Percentiles rank a stretch among this genome's conserved stretches.
Conservation (phyloP, 2,797 vertebrate species). For the Peromyscus nudipes region DNA sequence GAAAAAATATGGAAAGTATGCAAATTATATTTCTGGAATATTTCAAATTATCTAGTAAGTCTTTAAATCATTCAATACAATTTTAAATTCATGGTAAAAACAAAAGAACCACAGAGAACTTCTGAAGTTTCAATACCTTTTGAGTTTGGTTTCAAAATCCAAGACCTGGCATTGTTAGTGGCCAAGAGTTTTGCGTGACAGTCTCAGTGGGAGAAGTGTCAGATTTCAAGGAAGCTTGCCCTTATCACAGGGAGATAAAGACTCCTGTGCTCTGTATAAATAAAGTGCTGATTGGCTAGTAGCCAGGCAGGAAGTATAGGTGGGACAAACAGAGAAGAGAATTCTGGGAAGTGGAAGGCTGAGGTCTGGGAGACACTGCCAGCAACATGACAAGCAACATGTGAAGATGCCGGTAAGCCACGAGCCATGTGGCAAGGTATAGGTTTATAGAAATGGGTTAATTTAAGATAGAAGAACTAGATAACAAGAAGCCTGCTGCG, state of each 20-base stretch:
- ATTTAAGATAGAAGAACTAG: too few species aligned
- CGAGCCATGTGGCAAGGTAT: too few species aligned
- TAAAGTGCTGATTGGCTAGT: too few species aligned
- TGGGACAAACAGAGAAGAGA: too few species aligned
- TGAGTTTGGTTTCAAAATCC: background rate
- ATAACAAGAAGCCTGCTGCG: too few species aligned
- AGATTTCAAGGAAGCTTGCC: background rate
- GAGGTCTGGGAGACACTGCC: too few species aligned
- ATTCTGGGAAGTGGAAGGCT: too few species aligned
- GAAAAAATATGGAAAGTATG: background rate
- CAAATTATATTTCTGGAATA: slow-evolving; percentile 26
- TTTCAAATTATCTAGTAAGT: background rate
- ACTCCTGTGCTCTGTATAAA: background rate
- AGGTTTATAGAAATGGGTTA: too few species aligned
- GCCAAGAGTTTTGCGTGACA: background rate
- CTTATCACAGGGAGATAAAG: background rate
- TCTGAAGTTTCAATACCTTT: background rate
- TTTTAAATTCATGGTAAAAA: slow-evolving; percentile 3
- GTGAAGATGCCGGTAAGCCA: too few species aligned
- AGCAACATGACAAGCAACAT: too few species aligned
- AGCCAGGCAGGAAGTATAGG: too few species aligned
- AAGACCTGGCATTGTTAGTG: background rate
- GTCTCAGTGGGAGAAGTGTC: background rate
- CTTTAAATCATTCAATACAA: background rate
- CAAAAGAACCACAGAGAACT: background rate